Evolutionary conservation across 2,888 invertebrate genomes (phyloP).

Genomic region (Boloria euphrosyne): DNA sequence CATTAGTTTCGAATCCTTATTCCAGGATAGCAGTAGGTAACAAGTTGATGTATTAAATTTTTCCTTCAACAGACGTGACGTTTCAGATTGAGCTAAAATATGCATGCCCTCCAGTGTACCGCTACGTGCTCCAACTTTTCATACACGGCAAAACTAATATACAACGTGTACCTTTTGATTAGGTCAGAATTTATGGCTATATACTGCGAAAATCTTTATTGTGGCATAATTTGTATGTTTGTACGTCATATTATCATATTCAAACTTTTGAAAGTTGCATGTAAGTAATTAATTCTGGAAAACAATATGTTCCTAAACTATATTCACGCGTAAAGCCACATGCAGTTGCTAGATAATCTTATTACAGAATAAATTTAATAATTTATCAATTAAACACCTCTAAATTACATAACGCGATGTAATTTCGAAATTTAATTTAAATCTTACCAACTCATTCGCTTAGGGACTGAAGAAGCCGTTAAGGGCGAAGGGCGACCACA

Average conservation of each 20-base stretch:
- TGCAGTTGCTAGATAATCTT: neutral
- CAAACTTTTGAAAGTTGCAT: too few relatives aligned
- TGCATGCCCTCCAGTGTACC: conserved; percentile 28
- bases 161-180: conserved; percentile 18
- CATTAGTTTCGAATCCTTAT: conserved; percentile 56
- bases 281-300: too few relatives aligned
- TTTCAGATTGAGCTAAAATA: conserved; percentile 41
- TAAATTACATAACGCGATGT: conserved; percentile 16
- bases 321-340: neutral
- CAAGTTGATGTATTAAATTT: conserved; percentile 75
- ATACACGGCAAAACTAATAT: conserved; percentile 24
- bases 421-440: conserved; percentile 52
- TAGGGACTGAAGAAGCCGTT: conserved; percentile 62
- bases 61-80: conserved; percentile 68
- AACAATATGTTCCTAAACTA: too few relatives aligned
- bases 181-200: conserved; percentile 21
- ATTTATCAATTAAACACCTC: conserved; percentile 19
- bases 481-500: conserved; percentile 75
- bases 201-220: neutral
- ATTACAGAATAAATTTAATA: conserved; percentile 18
- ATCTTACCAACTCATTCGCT: conserved; percentile 45
- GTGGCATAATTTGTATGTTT: too few relatives aligned
- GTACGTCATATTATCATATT: too few relatives aligned
- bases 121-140: conserved; percentile 30
- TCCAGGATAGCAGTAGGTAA: conserved; percentile 54